These are phyloP conservation scores for Cataglyphis rosenhaueri DNA, from an alignment of 2,888 invertebrate species.

Conservation along the genomic window DNA sequence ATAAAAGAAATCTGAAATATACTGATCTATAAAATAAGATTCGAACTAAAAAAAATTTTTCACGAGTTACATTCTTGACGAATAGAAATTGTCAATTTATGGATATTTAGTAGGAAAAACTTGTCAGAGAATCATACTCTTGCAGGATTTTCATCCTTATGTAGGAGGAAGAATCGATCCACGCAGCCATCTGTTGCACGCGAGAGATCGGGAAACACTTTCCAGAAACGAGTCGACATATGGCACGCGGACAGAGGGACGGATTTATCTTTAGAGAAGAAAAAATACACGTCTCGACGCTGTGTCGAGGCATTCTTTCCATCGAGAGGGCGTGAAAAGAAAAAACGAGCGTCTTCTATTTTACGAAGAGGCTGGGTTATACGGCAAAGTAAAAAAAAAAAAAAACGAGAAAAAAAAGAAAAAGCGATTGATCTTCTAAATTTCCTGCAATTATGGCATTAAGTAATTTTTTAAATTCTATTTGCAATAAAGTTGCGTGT, in stretches of 20 bases:
- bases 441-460: background rate
- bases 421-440: background rate
- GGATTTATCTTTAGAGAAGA: conserved; percentile 71
- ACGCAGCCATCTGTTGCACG: conserved; percentile 79
- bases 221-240: conserved; percentile 78
- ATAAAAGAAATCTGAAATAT: background rate
- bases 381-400: background rate
- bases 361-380: background rate
- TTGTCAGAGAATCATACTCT: background rate
- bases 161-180: conserved; percentile 32
- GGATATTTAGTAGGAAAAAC: background rate
- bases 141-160: conserved; percentile 52
- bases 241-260: conserved; percentile 77
- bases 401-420: background rate
- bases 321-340: conserved; percentile 38
- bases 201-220: conserved; percentile 79
- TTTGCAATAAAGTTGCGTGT: background rate
- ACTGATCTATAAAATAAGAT: background rate
- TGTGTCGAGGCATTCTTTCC: conserved; percentile 23
- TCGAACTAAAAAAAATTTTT: background rate
- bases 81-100: background rate
- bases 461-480: background rate
- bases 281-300: conserved; percentile 51
- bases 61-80: background rate
- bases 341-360: background rate